Conservation (phyloP, 2,797 vertebrate species). For the Sebastolobus altivelis region DNA sequence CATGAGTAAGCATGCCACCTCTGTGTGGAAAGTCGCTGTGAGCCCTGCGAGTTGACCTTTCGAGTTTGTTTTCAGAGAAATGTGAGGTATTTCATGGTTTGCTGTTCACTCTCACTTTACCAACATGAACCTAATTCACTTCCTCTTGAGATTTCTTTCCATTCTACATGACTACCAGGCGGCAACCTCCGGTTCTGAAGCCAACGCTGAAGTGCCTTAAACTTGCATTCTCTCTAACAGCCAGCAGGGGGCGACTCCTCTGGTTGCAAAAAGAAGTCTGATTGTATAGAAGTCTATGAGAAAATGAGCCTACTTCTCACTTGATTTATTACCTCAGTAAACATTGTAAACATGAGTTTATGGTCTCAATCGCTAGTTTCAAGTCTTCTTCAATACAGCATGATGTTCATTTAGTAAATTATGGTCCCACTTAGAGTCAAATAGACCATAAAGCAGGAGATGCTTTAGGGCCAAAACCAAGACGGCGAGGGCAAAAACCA, state of each 20-base stretch:
- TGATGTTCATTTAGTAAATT: too few species aligned
- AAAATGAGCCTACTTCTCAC: too few species aligned
- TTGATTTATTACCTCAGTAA: too few species aligned
- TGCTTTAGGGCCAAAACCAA: neutral
- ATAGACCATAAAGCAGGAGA: too few species aligned
- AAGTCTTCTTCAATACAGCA: too few species aligned
- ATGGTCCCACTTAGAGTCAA: too few species aligned
- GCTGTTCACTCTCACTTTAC: neutral
- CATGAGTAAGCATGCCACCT: slow-evolving; percentile 3
- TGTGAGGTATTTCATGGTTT: neutral
- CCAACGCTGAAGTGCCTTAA: neutral
- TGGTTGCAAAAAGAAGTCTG: too few species aligned
- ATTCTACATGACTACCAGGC: neutral
- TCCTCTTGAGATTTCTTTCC: neutral
- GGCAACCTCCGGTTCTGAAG: neutral
- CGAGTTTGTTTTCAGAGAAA: neutral
- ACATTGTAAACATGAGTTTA: too few species aligned
- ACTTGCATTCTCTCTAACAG: neutral
- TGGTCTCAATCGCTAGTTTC: too few species aligned
- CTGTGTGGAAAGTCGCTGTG: slow-evolving; percentile 24
- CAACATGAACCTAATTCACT: neutral
- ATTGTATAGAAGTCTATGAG: too few species aligned
- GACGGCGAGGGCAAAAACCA: too few species aligned
- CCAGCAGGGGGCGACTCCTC: neutral
- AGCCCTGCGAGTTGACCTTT: slow-evolving; percentile 18